A percentile compares a stretch with the other conserved stretches of the same genome.
Conservation (phyloP, 2,888 invertebrate genomes). For the Drosophila antonietae region DNA sequence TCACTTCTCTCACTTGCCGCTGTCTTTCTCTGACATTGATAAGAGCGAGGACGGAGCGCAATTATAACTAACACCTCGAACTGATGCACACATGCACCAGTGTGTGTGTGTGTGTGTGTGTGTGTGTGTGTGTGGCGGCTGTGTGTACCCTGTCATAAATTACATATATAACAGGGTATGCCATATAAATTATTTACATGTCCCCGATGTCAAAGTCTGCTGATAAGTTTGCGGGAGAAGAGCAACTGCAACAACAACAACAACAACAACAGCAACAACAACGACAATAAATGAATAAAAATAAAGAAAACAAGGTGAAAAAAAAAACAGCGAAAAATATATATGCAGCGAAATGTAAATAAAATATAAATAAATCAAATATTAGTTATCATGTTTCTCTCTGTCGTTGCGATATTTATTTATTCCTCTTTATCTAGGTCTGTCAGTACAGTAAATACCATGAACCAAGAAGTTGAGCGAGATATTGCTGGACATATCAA, state of each 20-base stretch:
- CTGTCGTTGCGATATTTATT: slow-evolving; percentile 17
- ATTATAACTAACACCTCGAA: slow-evolving; percentile 62
- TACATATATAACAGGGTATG: slow-evolving; percentile 73
- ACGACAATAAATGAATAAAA: slow-evolving; percentile 30
- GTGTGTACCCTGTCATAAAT: slow-evolving; percentile 68
- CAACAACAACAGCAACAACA: slow-evolving; percentile 1
- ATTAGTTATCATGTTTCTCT: slow-evolving; percentile 54
- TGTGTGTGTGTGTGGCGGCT: slow-evolving; percentile 15
- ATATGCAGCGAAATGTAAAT: slow-evolving; percentile 56
- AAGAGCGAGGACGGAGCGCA: slow-evolving; percentile 42
- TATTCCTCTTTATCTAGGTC: slow-evolving; percentile 25
- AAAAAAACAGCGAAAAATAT: slow-evolving; percentile 27
- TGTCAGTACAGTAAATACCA: slow-evolving; percentile 26
- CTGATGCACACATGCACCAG: neutral
- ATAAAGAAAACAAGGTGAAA: slow-evolving; percentile 33
- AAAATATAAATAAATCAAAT: slow-evolving; percentile 74
- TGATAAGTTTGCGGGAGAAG: slow-evolving; percentile 57
- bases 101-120: slow-evolving; percentile 19
- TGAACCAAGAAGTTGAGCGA: slow-evolving; percentile 5
- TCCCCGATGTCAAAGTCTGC: slow-evolving; percentile 75
- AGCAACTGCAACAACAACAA: slow-evolving; percentile 29
- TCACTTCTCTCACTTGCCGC: neutral
- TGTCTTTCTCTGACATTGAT: slow-evolving; percentile 49
- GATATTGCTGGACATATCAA: slow-evolving; percentile 12
- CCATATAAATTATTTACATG: slow-evolving; percentile 77